Evolutionary conservation across 2,113 vertebrate species (phyloP).

Genomic region (Chauna torquata): DNA sequence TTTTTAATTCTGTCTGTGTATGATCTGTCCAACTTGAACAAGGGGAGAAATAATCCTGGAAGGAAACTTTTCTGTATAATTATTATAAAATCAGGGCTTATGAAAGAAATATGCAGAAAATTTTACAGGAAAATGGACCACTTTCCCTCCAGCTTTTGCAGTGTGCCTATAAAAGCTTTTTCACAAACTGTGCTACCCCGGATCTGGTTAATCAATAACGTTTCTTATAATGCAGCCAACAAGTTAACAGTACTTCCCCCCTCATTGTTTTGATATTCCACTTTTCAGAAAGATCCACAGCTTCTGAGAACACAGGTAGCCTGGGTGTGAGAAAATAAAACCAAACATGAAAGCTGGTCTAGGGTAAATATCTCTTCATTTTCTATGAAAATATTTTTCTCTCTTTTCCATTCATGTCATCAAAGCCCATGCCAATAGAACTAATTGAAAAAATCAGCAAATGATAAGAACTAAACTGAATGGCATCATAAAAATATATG

Average conservation of each 20-base stretch:
- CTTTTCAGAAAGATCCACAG: not conserved
- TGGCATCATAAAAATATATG: not conserved
- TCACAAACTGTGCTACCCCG: not conserved
- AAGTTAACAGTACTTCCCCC: accelerated
- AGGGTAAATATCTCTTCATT: not conserved
- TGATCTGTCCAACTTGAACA: not conserved
- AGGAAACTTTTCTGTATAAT: not conserved
- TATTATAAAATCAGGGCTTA: not conserved
- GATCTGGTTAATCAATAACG: not conserved
- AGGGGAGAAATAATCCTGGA: not conserved
- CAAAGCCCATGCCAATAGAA: not conserved
- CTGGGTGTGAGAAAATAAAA: not conserved
- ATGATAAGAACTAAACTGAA: not conserved
- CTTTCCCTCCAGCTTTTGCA: not conserved
- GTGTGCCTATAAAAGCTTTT: not conserved
- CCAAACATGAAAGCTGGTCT: not conserved
- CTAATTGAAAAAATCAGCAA: slow-evolving; percentile 17
- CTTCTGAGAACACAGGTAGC: not conserved
- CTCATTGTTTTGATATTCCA: not conserved
- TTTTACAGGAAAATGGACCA: not conserved
- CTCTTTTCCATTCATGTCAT: not conserved
- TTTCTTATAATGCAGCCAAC: not conserved
- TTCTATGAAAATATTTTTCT: not conserved
- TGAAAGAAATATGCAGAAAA: not conserved
- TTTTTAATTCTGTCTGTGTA: not conserved